Percentiles rank a stretch among this genome's conserved stretches.
Conservation (phyloP, 64 coral and sea anemone genomes). For the Porites australiensis region DNA sequence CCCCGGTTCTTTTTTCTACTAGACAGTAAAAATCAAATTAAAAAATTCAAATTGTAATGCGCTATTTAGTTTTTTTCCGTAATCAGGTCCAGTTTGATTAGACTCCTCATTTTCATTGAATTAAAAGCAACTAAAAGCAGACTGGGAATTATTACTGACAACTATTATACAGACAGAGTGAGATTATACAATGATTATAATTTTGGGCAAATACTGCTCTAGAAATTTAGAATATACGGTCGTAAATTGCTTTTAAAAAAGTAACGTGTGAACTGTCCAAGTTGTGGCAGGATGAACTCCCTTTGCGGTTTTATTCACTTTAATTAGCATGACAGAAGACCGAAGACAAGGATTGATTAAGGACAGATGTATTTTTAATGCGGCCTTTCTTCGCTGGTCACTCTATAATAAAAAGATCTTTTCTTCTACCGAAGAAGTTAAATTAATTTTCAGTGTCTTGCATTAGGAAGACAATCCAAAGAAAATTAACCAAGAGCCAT, state of each 20-base stretch:
- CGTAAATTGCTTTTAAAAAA: neutral
- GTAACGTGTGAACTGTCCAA: neutral
- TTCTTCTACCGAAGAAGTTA: neutral
- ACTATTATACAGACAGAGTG: too few relatives aligned
- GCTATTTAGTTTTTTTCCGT: neutral
- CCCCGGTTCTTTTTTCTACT: neutral
- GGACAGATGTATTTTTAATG: neutral
- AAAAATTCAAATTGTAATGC: neutral
- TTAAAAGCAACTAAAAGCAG: slow-evolving; percentile 6
- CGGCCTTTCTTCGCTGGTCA: neutral
- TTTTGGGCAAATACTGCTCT: neutral
- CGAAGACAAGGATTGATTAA: neutral
- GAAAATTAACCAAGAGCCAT: too few relatives aligned
- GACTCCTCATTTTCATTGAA: neutral
- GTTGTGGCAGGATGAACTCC: neutral
- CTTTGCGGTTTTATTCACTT: neutral
- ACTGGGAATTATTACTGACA: neutral
- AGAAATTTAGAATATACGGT: neutral
- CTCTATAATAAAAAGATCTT: neutral
- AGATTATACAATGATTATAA: too few relatives aligned
- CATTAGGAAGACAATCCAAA: too few relatives aligned
- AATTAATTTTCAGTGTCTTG: neutral
- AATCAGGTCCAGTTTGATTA: neutral
- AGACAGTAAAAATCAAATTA: neutral
- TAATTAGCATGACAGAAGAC: slow-evolving; percentile 21